Base-by-base conservation (phyloP, 2,888 invertebrate genomes). In the Drosophila anceps region DNA sequence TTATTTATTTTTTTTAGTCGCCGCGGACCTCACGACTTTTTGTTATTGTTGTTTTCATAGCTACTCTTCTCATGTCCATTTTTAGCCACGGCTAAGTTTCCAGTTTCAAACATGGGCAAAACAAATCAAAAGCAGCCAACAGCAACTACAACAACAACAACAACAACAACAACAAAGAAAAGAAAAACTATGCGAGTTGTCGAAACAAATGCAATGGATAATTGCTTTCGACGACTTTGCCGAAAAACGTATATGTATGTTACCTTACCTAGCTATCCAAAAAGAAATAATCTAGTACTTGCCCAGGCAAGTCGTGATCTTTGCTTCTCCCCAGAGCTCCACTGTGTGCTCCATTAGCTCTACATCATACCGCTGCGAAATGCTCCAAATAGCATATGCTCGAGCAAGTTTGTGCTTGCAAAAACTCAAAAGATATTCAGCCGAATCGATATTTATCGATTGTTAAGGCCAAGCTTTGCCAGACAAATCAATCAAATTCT, bases 41-140 rank as follows among this genome's bases (percentile, higher is more conserved):
- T 75, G 24, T 58, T 76, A 53, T 76, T 79, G 50, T 78, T 78
- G 54, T 37, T 51, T 58, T 33, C 58, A 50, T 69, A 64, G 81
- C 78, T 57, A 84, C 72, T 86, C 88, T 83, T 88, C 79, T 86
- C 65, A 69, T 81, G 84, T 78, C 83, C 83, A 88, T 83, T 86
- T 83, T 88, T 75, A 84, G 83, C 84, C 84, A 86, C 78, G 84
- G 84, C 83, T 78, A 69, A 75, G 89, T 88, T 84, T 84, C 89
- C 83, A 84, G 84, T 84, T 84, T 55, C 79, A 62, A 74, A 84
- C 81, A 84, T 81, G 76, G 81, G 66, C 78, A 82, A 88, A 77
- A 73, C 79, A 82, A 82, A 73, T 81, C 84, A 69, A 82, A 84
- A 61, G 57, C 83, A 69, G 81, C 59, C 66, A 62, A 44, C 81